phyloP scores from a whole-genome alignment of 2,113 vertebrate genomes.

The Notarius lentiginosus region DNA sequence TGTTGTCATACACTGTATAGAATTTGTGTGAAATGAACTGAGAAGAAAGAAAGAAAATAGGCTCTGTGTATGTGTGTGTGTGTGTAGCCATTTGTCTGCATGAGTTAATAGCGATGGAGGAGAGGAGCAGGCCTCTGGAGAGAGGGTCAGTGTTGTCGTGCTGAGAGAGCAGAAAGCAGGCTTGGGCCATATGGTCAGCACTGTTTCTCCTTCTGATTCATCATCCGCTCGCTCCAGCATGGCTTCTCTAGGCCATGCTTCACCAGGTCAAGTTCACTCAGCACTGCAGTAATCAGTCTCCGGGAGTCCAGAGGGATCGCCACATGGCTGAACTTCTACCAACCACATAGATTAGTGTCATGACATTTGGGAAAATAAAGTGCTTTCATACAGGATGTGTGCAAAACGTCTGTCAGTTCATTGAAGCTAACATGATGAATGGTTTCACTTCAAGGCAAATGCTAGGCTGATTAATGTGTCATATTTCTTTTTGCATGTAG shows the following conservation, averaged over 20 bases:
- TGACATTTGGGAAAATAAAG: conserved; percentile 2
- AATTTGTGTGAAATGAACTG: conserved; percentile 30
- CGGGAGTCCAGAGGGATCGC: neutral
- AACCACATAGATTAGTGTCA: conserved; percentile 8
- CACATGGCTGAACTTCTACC: conserved; percentile 25
- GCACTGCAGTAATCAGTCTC: conserved; percentile 32
- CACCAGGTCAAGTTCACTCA: conserved; percentile 50
- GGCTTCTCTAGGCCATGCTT: conserved; percentile 28
- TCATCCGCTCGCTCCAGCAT: conserved; percentile 39
- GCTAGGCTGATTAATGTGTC: neutral
- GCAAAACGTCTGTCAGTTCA: conserved; percentile 15
- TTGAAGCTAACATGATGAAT: neutral
- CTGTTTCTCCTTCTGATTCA: conserved; percentile 42
- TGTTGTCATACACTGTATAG: conserved; percentile 2
- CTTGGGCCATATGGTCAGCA: conserved; percentile 55
- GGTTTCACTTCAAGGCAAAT: conserved; percentile 17
- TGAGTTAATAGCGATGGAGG: conserved; percentile 47
- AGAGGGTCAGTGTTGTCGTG: conserved; percentile 52
- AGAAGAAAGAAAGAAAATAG: conserved; percentile 56
- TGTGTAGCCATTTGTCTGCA: conserved; percentile 52
- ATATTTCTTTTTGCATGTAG: neutral
- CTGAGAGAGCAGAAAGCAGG: conserved; percentile 52
- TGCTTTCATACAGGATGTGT: neutral
- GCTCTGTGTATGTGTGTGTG: conserved; percentile 42
- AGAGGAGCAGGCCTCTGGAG: conserved; percentile 41